Evolutionary conservation across 2,797 vertebrate species (phyloP), one percentile per base, ranked within the genome.

Genomic region (Tympanoctomys barrerae): DNA sequence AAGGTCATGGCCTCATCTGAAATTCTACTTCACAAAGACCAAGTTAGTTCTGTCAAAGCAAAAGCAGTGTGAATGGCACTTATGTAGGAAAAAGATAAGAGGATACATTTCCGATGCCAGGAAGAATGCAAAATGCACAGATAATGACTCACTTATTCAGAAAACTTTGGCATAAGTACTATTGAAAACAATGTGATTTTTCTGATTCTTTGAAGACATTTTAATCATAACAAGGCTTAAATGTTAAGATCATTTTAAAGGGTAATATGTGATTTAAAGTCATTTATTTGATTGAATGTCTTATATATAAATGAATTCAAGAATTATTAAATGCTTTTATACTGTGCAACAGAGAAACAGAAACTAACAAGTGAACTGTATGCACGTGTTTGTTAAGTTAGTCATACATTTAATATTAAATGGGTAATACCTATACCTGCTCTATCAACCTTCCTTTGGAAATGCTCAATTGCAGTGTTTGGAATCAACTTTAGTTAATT

Each of bases 401-500:
- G 2, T 78, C 71, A 19, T 6, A 21, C 39, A 79, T 42, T 80
- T 80, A 13, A 33, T 87, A 68, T 81, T 89, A 95, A 75, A 4
- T 2, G 2, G 13, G 28, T 66, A 66, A 39, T 66, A 7, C 21
- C 10, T 54, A 36, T 66, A 7, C 21, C 10, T 54, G 16, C 49
- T 61, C 42, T 24, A 78, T 11, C 26, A 81, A 39, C 13, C 31
- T 8, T 68, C 36, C 28, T 31, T 54, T 85, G 61, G 16, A 87
- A 78, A 7, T 77, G 9, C 59, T 90, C 16, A 70, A 5, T 54
- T 57, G 12, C 4, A 71, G 28, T 92, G 31, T 71, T 61, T 0
- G 78, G 68, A 71, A 79, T 75, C 22, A 82, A 83, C 21, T 79
- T 18, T 14, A 92, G 52, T 33, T 90, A 83, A 94, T 85, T 92